Evolutionary conservation across 2,797 vertebrate species (phyloP).

Genomic region (Bucorvus abyssinicus): DNA sequence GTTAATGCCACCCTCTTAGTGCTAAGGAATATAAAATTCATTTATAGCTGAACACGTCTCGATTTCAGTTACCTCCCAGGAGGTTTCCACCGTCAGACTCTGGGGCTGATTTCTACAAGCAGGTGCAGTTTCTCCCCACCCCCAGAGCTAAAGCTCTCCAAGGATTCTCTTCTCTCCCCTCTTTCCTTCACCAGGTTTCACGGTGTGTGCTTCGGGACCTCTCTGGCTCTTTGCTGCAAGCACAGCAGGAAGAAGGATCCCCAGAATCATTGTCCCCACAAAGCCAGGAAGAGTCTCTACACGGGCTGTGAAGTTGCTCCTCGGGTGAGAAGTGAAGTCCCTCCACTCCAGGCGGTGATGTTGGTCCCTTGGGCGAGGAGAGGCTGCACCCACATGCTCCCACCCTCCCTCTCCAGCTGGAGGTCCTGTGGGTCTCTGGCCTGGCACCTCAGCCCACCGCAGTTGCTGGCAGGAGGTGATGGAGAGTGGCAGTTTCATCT

Average conservation of each 20-base stretch:
- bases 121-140: fast-evolving
- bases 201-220: too few species aligned
- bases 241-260: neutral
- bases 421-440: neutral
- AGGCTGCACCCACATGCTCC: neutral
- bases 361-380: neutral
- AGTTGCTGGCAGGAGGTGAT: constrained; percentile 61
- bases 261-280: neutral
- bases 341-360: neutral
- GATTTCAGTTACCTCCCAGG: neutral
- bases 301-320: neutral
- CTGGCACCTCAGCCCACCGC: neutral
- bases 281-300: too few species aligned
- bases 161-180: neutral
- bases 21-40: neutral
- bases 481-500: constrained; percentile 77
- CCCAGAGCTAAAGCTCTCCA: neutral
- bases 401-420: neutral
- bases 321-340: too few species aligned
- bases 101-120: neutral
- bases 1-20: neutral
- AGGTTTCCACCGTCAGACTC: neutral
- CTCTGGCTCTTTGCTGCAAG: neutral
- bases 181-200: neutral
- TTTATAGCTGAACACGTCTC: constrained; percentile 16